Base-by-base conservation (phyloP, 1,140 invertebrate species). In the Aphelinus atriplicis region DNA sequence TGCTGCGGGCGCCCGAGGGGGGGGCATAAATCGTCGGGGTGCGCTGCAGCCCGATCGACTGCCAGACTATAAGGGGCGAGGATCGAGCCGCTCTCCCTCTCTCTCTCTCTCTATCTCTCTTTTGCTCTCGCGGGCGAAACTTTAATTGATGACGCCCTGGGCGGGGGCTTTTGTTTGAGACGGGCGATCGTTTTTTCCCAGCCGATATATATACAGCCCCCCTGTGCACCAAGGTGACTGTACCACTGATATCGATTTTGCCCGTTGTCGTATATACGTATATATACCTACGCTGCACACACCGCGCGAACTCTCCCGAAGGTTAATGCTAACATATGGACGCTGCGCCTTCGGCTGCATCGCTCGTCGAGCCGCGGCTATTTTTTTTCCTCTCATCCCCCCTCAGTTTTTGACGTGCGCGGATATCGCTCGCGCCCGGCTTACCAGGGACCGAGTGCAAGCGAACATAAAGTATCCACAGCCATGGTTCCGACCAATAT, bases 81-180 rank as follows among this genome's bases (percentile, higher is more conserved):
- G 46, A 45, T 9, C 43, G 61, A 26, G 45, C 42, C 4, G 26
- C 26, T 62, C 43, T 45, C 26, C 26, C 26, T 26, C 26, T 26
- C 26, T 26, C 26, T 26, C 26, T 26, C 26, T 26, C 26, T 26
- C 26, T 26, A 26, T 26, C 26, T 26, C 26, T 26, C 26, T 26
- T 26, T 26, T 26, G 26, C 26, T 26, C 26, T 26, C 26, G 26
- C 26, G 47, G 10, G 6, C 42, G 6, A 58, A 73, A 67, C 4
- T 73, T 73, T 73, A 73, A 73, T 73, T 73, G 71, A 73, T 73
- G 71, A 67, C 56, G 64, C 55, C 56, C 47, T 48, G 47, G 63
- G 63, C 63, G 7, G 26, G 48, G 6, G 42, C 68, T 63, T 71
- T 71, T 71, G 69, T 55, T 71, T 60, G 9, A n/a, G 9, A 7